Conservation (phyloP, 2,888 invertebrate genomes). For the Sabatieria punctata region DNA sequence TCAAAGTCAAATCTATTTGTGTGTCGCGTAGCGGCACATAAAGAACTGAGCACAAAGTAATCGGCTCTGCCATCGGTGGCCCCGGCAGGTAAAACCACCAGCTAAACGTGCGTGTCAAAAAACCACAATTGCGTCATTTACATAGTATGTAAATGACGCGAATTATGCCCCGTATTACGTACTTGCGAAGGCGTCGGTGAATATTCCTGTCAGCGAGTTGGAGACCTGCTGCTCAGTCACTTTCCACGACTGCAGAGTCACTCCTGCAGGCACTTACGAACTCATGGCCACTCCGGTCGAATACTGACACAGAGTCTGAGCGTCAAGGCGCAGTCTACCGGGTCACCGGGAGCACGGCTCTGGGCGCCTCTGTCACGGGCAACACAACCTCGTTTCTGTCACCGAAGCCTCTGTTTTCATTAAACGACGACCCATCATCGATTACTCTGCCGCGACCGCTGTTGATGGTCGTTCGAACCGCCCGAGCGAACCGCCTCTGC, state of each 20-base stretch:
- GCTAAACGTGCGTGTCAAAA: conserved; percentile 13
- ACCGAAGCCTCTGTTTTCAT: too few relatives aligned
- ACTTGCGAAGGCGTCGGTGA: conserved; percentile 13
- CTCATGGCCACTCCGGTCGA: conserved; percentile 9
- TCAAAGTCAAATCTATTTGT: conserved; percentile 16
- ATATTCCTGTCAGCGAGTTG: conserved; percentile 21
- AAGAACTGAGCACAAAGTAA: conserved; percentile 13
- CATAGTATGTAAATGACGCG: too few relatives aligned
- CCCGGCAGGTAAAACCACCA: conserved; percentile 16
- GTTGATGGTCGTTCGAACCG: too few relatives aligned
- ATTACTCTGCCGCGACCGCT: too few relatives aligned
- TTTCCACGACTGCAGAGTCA: conserved; percentile 13
- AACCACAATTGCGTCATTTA: too few relatives aligned
- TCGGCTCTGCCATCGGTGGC: conserved; percentile 12
- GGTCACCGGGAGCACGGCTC: too few relatives aligned
- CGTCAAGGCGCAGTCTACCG: too few relatives aligned
- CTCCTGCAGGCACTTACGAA: conserved; percentile 7
- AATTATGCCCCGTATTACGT: not conserved
- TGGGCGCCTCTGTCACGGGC: too few relatives aligned
- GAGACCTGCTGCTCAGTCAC: conserved; percentile 14
- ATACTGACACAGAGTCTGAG: conserved; percentile 18
- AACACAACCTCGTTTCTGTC: too few relatives aligned
- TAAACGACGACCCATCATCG: too few relatives aligned
- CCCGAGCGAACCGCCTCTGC: too few relatives aligned
- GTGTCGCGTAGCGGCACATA: conserved; percentile 10